Evolutionary conservation across 2,113 vertebrate species (phyloP), one percentile per base, ranked within the genome.

Genomic region (Ictalurus punctatus): DNA sequence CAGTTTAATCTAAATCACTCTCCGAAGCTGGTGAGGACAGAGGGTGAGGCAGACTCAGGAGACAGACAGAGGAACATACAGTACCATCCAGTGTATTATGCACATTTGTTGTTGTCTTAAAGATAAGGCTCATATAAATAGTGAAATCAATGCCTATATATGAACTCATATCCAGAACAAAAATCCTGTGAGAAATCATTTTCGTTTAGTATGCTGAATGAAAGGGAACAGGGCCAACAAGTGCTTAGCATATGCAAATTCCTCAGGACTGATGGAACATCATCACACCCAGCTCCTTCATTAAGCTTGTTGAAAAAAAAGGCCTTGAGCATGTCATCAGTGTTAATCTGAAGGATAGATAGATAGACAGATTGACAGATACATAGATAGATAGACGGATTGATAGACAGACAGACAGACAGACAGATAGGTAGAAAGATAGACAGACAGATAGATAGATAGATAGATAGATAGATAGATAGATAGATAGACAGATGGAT

Each of bases 201-300:
- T 83, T 83, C 7, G 40, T 83, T 83, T 61, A 25, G 34, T 40
- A 61, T 40, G 81, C 34, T 63, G 34, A 23, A 44, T 14, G 21
- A 63, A 83, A 63, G 12, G 37, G 34, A 44, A 23, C 30, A 0
- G 8, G 23, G 48, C 25, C 48, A 80, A 80, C 52, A 56, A 54
- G 78, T 30, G 54, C 27, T 82, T 82, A 58, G 30, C 79, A 37
- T 59, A 82, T 82, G n/a, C 23, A 82, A 59, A 82, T 59, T 82
- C 19, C 9, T 37, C 30, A 10, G 30, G 79, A 21, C 27, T 34
- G 52, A 27, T 44, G 17, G 34, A 34, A 56, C 30, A 30, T 81
- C 9, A 59, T 59, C 27, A 37, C 56, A 37, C 27, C 6, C 27
- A 23, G 56, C 80, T 59, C 19, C 80, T 59, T 81, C 10, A 82